These are phyloP conservation scores for Branchellion lobata DNA, from an alignment of 2,888 invertebrate genomes.

Conservation along the genomic window DNA sequence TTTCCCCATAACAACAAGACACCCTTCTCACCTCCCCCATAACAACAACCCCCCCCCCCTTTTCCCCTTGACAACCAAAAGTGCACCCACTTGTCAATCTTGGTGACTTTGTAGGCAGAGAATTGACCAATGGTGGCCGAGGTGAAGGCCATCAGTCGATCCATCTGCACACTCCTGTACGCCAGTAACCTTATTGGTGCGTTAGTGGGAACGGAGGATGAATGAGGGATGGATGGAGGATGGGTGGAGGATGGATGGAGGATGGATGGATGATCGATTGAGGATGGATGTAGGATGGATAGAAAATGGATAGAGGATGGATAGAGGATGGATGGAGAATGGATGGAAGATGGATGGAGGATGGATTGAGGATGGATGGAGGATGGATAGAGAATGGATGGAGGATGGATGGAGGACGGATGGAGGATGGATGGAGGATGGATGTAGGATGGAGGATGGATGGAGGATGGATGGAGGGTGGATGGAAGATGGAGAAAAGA, in stretches of 20 bases:
- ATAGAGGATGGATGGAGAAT: not conserved
- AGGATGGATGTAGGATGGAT: not conserved
- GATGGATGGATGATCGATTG: not conserved
- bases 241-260: not conserved
- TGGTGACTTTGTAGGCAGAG: slow-evolving; percentile 56
- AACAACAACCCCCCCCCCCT: no score
- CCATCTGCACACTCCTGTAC: slow-evolving; percentile 57
- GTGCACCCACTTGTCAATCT: slow-evolving; percentile 54
- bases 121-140: slow-evolving; percentile 57
- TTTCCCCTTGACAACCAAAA: no score
- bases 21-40: no score
- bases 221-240: not conserved
- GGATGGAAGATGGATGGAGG: not conserved
- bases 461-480: no score
- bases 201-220: not conserved
- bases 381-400: no score
- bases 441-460: no score
- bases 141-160: slow-evolving; percentile 58
- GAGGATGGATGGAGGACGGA: no score
- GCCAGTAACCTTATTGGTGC: slow-evolving; percentile 54
- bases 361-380: no score
- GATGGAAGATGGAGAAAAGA: no score
- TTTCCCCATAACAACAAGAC: no score
- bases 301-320: not conserved
- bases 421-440: no score